Evolutionary conservation across 2,888 invertebrate genomes (phyloP), one percentile per base, ranked within the genome.

Genomic region (Melinopterus prodromus): DNA sequence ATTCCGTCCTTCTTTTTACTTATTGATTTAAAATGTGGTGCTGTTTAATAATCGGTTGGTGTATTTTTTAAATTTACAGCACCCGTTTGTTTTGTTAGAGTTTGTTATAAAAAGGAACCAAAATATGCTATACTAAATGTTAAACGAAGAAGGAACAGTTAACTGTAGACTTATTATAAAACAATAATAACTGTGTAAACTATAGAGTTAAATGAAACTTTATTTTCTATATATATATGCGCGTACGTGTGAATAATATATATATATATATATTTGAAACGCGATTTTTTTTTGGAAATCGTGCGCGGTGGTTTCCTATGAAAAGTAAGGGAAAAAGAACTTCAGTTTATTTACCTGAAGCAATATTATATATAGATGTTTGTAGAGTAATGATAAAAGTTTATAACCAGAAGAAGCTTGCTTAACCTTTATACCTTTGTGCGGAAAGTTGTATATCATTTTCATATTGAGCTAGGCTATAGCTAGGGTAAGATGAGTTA

Each of bases 321-420:
- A 26, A 26, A 26, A 26, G 26, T 53, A 53, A 53, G 53, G 5
- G 53, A 53, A 53, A 53, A 53, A 53, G 2, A 53, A 53, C 53
- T 53, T 53, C 53, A 53, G 53, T 53, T 53, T 53, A 53, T 35
- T 71, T 78, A 71, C 72, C 79, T 82, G 77, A 83, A 85, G 85
- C 86, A 85, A 86, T 86, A 86, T 84, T 86, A 85, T 84, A 83
- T 85, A 84, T 85, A 85, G 84, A 38, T 71, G 80, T 80, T 83
- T 82, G 81, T 83, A 71, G 71, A 71, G 71, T 69, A 53, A 78
- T 26, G 15, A 35, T n/a, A 37, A 16, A 37, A 71, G 36, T 38
- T n/a, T 69, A 69, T 77, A 78, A 38, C 71, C 71, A 71, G 53
- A 70, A 16, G 72, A 72, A 71, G 35, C 77, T 77, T 77, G 77